These are phyloP conservation scores for Struthidea cinerea DNA, from an alignment of 2,113 vertebrate species.

Conservation along the genomic window DNA sequence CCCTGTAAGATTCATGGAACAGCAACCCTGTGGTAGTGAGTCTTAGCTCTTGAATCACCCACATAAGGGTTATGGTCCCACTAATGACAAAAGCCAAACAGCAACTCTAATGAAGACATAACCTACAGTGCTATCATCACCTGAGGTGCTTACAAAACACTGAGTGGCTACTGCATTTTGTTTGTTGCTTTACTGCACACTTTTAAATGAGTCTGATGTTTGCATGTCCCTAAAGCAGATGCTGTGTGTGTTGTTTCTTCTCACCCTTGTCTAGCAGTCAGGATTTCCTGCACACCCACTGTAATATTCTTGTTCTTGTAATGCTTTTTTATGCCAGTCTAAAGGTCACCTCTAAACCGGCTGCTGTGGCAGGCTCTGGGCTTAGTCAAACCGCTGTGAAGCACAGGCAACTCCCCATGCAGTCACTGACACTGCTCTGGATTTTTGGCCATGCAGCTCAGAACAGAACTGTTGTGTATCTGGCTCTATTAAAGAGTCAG, in stretches of 20 bases:
- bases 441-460: not conserved
- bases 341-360: not conserved
- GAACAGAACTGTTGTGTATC: not conserved
- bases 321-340: not conserved
- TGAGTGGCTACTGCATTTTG: not conserved
- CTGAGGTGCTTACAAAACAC: not conserved
- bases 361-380: not conserved
- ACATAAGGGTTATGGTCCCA: not conserved
- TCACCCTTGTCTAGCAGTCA: not conserved
- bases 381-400: not conserved
- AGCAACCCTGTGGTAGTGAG: not conserved
- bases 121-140: not conserved
- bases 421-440: not conserved
- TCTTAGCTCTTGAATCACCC: not conserved
- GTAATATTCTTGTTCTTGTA: not conserved
- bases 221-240: constrained; percentile 2
- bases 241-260: not conserved
- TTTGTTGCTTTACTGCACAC: not conserved
- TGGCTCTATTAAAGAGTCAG: not conserved
- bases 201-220: not conserved
- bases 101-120: not conserved
- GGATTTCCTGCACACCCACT: constrained; percentile 7
- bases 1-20: not conserved
- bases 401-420: not conserved
- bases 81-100: not conserved